Conservation (phyloP, 2,113 vertebrate genomes). For the Lampris incognitus region DNA sequence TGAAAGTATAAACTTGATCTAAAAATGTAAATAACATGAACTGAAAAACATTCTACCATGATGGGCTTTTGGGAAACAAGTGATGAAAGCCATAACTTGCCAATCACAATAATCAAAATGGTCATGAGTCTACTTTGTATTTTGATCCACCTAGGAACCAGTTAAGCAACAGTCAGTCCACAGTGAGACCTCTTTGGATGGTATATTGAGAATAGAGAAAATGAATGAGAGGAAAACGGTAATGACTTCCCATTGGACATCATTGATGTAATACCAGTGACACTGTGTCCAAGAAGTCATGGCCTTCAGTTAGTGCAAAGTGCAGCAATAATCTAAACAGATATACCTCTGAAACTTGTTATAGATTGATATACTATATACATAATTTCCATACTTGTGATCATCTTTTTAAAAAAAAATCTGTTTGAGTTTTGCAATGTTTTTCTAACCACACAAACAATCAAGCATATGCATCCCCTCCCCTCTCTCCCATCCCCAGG, state of each 20-base stretch:
- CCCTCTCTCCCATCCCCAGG: no score
- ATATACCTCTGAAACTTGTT: background rate
- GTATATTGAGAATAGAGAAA: constrained; percentile 52
- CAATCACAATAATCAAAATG: constrained; percentile 36
- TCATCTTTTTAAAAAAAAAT: no score
- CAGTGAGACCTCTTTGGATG: constrained; percentile 48
- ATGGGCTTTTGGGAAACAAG: no score
- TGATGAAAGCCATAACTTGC: constrained; percentile 19
- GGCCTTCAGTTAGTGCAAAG: constrained; percentile 20
- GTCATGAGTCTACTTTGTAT: constrained; percentile 51
- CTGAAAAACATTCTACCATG: no score
- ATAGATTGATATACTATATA: background rate
- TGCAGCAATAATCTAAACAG: background rate
- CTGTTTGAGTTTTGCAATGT: no score
- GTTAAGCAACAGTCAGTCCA: constrained; percentile 54
- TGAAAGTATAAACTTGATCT: no score
- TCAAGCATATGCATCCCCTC: no score
- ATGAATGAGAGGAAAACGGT: constrained; percentile 33
- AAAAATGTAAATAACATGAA: no score
- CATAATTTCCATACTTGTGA: background rate
- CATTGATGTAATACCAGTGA: constrained; percentile 58
- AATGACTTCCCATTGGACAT: constrained; percentile 47
- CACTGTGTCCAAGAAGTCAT: constrained; percentile 24
- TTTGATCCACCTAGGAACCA: constrained; percentile 56
- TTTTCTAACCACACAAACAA: no score